Conservation (phyloP, 2,888 invertebrate species). For the Drymonia ruficornis region DNA sequence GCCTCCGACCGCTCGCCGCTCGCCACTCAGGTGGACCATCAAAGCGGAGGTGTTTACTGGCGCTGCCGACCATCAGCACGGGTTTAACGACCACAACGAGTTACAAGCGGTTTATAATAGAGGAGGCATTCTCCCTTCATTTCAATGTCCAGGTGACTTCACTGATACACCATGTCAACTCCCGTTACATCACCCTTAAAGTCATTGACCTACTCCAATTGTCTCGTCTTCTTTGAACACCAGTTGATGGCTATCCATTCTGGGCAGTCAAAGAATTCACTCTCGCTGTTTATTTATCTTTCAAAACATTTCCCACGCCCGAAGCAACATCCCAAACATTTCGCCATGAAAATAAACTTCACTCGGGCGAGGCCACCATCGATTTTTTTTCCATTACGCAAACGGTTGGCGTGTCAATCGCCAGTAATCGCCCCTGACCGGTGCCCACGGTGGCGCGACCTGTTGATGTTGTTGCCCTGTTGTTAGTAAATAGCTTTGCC, state of each 20-base stretch:
- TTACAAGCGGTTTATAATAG: neutral
- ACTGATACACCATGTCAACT: too few relatives aligned
- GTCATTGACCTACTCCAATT: neutral
- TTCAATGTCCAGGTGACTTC: too few relatives aligned
- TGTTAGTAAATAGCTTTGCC: constrained; percentile 48
- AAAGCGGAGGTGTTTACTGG: constrained; percentile 34
- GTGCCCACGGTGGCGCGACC: constrained; percentile 41
- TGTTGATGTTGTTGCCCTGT: constrained; percentile 45
- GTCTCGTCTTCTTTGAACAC: neutral
- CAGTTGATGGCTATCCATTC: neutral
- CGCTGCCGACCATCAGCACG: constrained; percentile 25
- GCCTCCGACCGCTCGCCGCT: constrained; percentile 7
- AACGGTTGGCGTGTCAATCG: constrained; percentile 41
- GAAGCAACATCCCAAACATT: constrained; percentile 2
- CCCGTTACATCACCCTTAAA: neutral
- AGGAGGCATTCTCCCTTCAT: too few relatives aligned
- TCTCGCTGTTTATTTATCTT: neutral
- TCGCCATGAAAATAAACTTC: constrained; percentile 5
- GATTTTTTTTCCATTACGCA: constrained; percentile 37
- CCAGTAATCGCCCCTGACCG: constrained; percentile 41
- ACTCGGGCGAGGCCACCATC: constrained; percentile 16
- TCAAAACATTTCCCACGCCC: constrained; percentile 5
- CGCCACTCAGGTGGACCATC: constrained; percentile 30
- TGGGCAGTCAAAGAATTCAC: constrained; percentile 1
- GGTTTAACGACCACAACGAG: constrained; percentile 23